Evolutionary conservation across 2,888 invertebrate genomes (phyloP).

Genomic region (Luffia ferchaultella): DNA sequence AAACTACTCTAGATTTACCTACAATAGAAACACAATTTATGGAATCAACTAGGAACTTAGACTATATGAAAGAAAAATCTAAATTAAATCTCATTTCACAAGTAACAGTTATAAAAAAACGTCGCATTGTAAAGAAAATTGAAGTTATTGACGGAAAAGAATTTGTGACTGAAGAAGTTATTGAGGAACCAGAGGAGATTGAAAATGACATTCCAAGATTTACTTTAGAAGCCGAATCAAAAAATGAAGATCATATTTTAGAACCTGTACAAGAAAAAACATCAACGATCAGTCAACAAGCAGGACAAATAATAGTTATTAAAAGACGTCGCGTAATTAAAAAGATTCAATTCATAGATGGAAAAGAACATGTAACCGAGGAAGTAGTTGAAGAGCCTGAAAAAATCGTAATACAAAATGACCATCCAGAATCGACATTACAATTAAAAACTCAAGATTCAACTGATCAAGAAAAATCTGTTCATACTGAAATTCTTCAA

Average conservation of each 20-base stretch:
- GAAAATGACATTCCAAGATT: conserved; percentile 67
- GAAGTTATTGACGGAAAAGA: conserved; percentile 77
- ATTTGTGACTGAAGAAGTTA: conserved; percentile 76
- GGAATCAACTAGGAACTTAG: neutral
- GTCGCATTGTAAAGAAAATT: neutral
- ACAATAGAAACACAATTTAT: conserved; percentile 9
- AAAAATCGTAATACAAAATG: conserved; percentile 75
- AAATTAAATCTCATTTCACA: neutral
- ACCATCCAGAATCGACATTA: conserved; percentile 55
- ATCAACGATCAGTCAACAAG: conserved; percentile 81
- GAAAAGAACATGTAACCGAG: conserved; percentile 83
- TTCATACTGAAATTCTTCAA: conserved; percentile 46
- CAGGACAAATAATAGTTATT: conserved; percentile 76
- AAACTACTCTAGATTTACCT: conserved; percentile 13
- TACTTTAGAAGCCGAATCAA: no score
- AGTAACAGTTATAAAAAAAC: no score
- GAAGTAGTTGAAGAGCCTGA: conserved; percentile 88
- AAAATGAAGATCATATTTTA: no score
- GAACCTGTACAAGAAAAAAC: no score
- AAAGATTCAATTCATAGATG: conserved; percentile 80
- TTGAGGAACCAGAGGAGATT: conserved; percentile 70
- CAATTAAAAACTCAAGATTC: no score
- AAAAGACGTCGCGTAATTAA: conserved; percentile 78
- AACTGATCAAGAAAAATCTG: conserved; percentile 31
- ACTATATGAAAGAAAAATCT: neutral